These are phyloP conservation scores for Amphipoea lucens DNA, from an alignment of 2,888 invertebrate genomes.

Conservation along the genomic window DNA sequence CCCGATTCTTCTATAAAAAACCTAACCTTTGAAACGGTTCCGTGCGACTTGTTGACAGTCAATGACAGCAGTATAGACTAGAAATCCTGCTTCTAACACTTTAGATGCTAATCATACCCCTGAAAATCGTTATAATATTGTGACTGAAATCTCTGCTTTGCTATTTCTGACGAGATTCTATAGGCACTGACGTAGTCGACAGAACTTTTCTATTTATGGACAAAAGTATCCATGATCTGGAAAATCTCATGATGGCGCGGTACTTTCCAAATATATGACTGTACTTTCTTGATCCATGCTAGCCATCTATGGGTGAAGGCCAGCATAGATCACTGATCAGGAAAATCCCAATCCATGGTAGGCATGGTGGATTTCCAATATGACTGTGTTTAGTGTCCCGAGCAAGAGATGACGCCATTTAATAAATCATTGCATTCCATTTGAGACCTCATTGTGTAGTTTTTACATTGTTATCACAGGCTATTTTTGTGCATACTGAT, in stretches of 20 bases:
- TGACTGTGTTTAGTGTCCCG: not conserved
- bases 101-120: not conserved
- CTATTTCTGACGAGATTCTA: not conserved
- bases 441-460: slow-evolving; percentile 17
- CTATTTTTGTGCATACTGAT: slow-evolving; percentile 27
- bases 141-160: not conserved
- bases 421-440: slow-evolving; percentile 26
- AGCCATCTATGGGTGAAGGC: not conserved
- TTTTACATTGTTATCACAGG: slow-evolving; percentile 31
- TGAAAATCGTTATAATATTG: not conserved
- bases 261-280: not conserved
- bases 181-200: not conserved
- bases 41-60: not conserved
- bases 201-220: slow-evolving; percentile 1
- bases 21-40: not conserved
- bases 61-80: not conserved
- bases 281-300: not conserved
- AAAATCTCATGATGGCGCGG: not conserved
- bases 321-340: not conserved
- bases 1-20: no score
- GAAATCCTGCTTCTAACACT: not conserved
- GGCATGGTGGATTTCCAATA: not conserved
- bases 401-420: slow-evolving; percentile 6
- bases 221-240: not conserved
- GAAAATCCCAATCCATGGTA: not conserved